Evolutionary conservation across 2,888 invertebrate genomes (phyloP), one percentile per base, ranked within the genome.

Genomic region (Eupithecia vulgata): DNA sequence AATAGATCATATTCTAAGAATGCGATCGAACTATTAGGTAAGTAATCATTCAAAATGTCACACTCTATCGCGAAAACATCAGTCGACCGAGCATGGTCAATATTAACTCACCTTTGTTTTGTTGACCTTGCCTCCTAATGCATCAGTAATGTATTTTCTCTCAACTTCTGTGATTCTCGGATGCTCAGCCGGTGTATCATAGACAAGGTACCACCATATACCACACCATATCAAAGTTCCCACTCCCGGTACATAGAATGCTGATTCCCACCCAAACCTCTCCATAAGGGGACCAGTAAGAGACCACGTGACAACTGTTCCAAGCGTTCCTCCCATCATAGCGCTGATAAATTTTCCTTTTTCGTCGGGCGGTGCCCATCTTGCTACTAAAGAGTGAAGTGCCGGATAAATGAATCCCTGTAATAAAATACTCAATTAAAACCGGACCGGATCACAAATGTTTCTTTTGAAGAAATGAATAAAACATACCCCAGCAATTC

Each of bases 331-430:
- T 15, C 97, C 97, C 95, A 97, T 95, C 81, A 97, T 91, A 0
- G 96, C 95, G 81, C 96, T 96, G 0, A 97, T 93, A 83, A 97
- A 97, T 83, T 96, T 96, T 12, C 96, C 96, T 84, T 96, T 96
- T 84, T 97, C 97, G n/a, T 95, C 94, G 1, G 97, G 96, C 0
- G 97, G 97, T 0, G 96, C 95, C 97, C 97, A 97, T 81, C 95
- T 95, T 0, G 97, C 96, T 6, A 97, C 95, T 73, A 97, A 84
- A 5, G 95, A 95, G 79, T 96, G 96, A 13, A 96, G 91, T 6
- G 96, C 93, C 4, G 96, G 96, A 85, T 96, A 96, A 35, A 95
- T 88, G 34, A 96, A 92, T 13, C 96, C 96, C 93, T 96, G 83
- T 66, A 89, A 89, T 21, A 12, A 68, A 17, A 70, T 25, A 59